Percentiles rank a stretch among this genome's conserved stretches.
phyloP scores from a whole-genome alignment of 2,888 invertebrate genomes.

The Hirtodrosophila confusa region DNA sequence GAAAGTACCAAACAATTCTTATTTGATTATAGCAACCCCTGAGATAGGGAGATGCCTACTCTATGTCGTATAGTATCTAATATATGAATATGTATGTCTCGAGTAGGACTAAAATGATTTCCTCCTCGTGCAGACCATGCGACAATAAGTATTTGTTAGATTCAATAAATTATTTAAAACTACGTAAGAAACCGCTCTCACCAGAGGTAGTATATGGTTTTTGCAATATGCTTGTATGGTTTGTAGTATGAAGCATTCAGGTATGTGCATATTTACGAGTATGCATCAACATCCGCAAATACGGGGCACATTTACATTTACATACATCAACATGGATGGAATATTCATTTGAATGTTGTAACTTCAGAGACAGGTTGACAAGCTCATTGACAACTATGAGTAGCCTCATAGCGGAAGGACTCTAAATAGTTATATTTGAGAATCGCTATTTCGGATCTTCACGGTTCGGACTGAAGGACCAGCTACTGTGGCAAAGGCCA shows the following conservation, averaged over 20 bases:
- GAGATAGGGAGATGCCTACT: constrained; percentile 6
- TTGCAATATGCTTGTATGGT: constrained; percentile 1
- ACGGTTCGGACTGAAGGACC: neutral
- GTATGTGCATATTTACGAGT: no score
- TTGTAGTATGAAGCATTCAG: neutral
- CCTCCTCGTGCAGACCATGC: constrained; percentile 17
- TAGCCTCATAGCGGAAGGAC: neutral
- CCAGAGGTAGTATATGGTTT: constrained; percentile 51
- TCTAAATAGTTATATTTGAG: neutral
- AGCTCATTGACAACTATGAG: no score
- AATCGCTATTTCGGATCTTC: neutral
- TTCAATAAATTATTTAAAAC: constrained; percentile 52
- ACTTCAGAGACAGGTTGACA: neutral
- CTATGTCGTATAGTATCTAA: constrained; percentile 7
- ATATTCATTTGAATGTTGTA: constrained; percentile 26
- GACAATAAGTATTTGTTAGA: constrained; percentile 13
- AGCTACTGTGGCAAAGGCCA: no score
- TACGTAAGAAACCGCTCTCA: constrained; percentile 46
- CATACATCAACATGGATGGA: constrained; percentile 36
- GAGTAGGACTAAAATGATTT: constrained; percentile 26
- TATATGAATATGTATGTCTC: constrained; percentile 26
- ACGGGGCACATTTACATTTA: constrained; percentile 1
- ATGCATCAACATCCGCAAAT: constrained; percentile 3
- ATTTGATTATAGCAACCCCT: constrained; percentile 20
- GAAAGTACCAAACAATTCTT: constrained; percentile 23